Evolutionary conservation across 1,140 invertebrate species (phyloP), one percentile per base, ranked within the genome.

Genomic region (Acromyrmex charruanus): DNA sequence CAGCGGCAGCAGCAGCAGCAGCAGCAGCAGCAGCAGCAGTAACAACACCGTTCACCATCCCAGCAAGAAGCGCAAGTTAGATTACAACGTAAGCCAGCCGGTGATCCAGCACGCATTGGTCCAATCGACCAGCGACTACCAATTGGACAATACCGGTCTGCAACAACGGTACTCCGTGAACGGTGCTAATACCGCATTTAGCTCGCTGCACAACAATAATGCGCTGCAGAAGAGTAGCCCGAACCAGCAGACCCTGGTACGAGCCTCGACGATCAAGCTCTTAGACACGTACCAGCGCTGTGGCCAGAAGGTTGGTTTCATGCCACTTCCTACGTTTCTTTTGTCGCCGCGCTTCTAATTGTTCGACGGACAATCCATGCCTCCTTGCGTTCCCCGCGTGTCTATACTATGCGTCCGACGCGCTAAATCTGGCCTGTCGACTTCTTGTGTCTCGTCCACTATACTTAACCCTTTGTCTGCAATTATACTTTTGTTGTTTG

Each of bases 211-310:
- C 77, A 94, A 93, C 87, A 95, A 95, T 94, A 95, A 95, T 94
- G 94, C 93, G 91, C 93, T 95, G 90, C 95, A 95, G 85, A 95
- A 95, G 92, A 96, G 95, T 94, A 95, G 96, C 82, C 95, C 95
- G 91, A 95, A 93, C 92, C 95, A 96, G 92, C 96, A 97, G 92
- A 96, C 96, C 92, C 96, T 96, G 94, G 96, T 97, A 90, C 96
- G 97, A 91, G 96, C 97, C 89, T 97, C 97, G 81, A 97, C 97
- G 88, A 97, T 97, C 93, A 97, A 97, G 95, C 95, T 97, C 89
- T 94, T 97, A 96, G 97, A 97, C 93, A 96, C 96, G 87, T 97
- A 97, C 93, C 96, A 97, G 90, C 96, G 97, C 93, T 97, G 96
- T 94, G 96, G 97, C 93, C 96, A 97, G 93, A 96, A 97, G 96